Evolutionary conservation across 2,797 vertebrate species (phyloP).

Genomic region (Chelmon rostratus): DNA sequence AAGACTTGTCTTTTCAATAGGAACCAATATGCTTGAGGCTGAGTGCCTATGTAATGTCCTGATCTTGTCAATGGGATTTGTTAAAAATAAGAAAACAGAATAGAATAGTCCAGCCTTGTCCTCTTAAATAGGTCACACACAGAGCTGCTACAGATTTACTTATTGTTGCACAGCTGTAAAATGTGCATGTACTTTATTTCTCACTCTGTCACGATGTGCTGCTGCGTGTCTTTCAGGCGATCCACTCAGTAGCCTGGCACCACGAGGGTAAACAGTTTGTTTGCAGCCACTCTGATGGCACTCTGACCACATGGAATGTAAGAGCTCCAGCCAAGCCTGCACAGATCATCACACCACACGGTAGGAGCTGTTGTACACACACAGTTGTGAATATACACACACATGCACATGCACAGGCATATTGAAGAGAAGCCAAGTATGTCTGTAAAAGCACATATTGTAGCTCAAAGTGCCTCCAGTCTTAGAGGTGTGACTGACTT

Average conservation of each 20-base stretch:
- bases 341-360: slow-evolving; percentile 97
- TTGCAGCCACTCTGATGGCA: slow-evolving; percentile 99
- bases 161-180: slow-evolving; percentile 15
- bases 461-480: not conserved
- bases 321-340: slow-evolving; percentile 91
- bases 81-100: not conserved
- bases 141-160: not conserved
- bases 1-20: not conserved
- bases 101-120: not conserved
- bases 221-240: slow-evolving; percentile 87
- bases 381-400: slow-evolving; percentile 41
- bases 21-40: not conserved
- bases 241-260: slow-evolving; percentile 98
- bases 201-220: not conserved
- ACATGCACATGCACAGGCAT: not conserved
- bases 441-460: slow-evolving; percentile 32
- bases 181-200: not conserved
- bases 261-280: slow-evolving; percentile 99
- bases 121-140: not conserved
- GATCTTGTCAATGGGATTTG: not conserved
- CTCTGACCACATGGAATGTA: slow-evolving; percentile 97
- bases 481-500: slow-evolving; percentile 1
- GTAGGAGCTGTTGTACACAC: slow-evolving; percentile 81
- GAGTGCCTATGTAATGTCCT: too few species aligned
- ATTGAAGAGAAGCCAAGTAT: slow-evolving; percentile 15